These are phyloP conservation scores for Lytechinus variegatus DNA, from an alignment of 35 echinoderm and acorn worm species.

Conservation along the genomic window DNA sequence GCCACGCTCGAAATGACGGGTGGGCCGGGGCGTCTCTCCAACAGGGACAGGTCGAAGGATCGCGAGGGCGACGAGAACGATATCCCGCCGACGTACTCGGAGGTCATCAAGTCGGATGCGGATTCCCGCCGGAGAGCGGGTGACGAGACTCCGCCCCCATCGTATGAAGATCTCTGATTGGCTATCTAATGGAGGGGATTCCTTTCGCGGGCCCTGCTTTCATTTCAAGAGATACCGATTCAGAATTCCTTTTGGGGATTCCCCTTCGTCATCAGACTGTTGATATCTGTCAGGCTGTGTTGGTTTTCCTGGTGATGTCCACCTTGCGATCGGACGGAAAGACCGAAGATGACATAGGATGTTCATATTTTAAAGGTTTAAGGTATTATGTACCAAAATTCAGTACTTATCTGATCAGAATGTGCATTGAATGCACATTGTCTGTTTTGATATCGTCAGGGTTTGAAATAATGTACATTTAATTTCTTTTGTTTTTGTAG, in stretches of 20 bases:
- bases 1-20: conserved; percentile 26
- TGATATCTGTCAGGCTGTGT: neutral
- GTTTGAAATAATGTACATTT: neutral
- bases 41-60: conserved; percentile 33
- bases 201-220: neutral
- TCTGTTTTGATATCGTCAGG: neutral
- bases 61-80: conserved; percentile 41
- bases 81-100: conserved; percentile 56
- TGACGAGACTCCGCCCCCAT: conserved; percentile 64
- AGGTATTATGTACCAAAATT: neutral
- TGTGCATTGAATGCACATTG: neutral
- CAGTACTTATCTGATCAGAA: neutral
- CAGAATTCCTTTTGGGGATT: neutral
- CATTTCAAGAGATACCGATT: neutral
- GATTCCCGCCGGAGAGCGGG: conserved; percentile 24
- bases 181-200: neutral
- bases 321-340: neutral
- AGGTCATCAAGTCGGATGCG: conserved; percentile 49
- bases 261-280: neutral
- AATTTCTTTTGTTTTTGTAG: no score
- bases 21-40: neutral
- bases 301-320: neutral
- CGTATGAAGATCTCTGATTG: conserved; percentile 60
- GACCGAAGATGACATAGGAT: neutral
- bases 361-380: neutral